Evolutionary conservation across 2,797 vertebrate species (phyloP), one percentile per base, ranked within the genome.

Genomic region (Phyllotis vaccarum): DNA sequence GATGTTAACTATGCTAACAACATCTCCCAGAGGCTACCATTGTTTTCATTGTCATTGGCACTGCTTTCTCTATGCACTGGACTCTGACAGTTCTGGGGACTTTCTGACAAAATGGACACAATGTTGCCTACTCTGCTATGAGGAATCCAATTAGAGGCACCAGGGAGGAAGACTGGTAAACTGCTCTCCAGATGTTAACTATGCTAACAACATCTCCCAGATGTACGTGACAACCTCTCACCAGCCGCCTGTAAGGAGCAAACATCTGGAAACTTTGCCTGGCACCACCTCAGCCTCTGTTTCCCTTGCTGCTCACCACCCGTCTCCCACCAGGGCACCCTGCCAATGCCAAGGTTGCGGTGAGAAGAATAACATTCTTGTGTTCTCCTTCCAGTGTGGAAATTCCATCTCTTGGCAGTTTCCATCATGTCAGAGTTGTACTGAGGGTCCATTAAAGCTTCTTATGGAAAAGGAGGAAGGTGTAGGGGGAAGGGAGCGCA

Each of bases 321-420:
- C 79, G 70, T 78, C 34, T 96, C 86, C 81, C 76, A 81, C 72
- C 31, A 29, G 83, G 75, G 58, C 27, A 9, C 81, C 49, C 1
- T 70, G 82, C 90, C 80, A 75, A 22, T n/a, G 81, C 86, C 52
- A 82, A 91, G 89, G 58, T n/a, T 74, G 58, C 62, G 95, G 75
- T 21, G 58, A 66, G 70, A 96, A 96, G 72, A 93, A 96, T 92
- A 97, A 83, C 96, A 96, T 97, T 93, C 87, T 95, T 96, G 93
- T 96, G 40, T 93, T 93, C 86, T 89, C 90, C 66, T 27, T 92
- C 93, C 90, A 90, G 34, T 34, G 78, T 95, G 93, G 96, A 97
- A 97, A 97, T 93, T 95, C 64, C 1, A 9, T 79, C 0, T 2
- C 94, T 86, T 64, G 11, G 40, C 88, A 82, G 78, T 97, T 97